Conservation (phyloP, 2,888 invertebrate species). For the Kuschelorhynchus macadamiae region DNA sequence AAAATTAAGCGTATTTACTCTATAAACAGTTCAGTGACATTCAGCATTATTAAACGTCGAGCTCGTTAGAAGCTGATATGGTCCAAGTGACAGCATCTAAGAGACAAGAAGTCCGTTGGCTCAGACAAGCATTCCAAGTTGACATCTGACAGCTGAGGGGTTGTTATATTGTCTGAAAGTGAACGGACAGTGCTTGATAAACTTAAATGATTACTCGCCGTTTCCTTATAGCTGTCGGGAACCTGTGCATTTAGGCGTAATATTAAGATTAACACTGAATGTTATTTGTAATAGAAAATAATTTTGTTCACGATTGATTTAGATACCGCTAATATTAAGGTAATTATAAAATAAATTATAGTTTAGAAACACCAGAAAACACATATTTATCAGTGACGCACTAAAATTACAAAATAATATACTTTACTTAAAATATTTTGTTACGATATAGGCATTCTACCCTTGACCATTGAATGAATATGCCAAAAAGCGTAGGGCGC, state of each 20-base stretch:
- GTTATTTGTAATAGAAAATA: constrained; percentile 2
- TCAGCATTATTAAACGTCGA: constrained; percentile 35
- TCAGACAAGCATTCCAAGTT: constrained; percentile 60
- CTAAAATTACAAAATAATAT: too few relatives aligned
- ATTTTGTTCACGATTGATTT: background rate
- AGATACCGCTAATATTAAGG: background rate
- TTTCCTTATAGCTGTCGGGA: constrained; percentile 51
- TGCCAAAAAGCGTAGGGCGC: too few relatives aligned
- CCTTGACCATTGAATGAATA: too few relatives aligned
- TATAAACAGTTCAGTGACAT: constrained; percentile 31
- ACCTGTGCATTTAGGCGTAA: constrained; percentile 23
- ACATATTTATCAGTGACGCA: too few relatives aligned
- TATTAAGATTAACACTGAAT: constrained; percentile 28
- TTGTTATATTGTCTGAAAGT: constrained; percentile 62
- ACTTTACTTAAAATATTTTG: too few relatives aligned
- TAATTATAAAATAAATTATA: background rate
- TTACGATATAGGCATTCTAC: too few relatives aligned
- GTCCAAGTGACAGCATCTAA: constrained; percentile 61
- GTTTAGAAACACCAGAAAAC: background rate
- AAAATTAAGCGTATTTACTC: constrained; percentile 17
- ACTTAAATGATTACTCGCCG: constrained; percentile 56
- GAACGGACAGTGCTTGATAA: constrained; percentile 56
- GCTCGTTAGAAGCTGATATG: constrained; percentile 55
- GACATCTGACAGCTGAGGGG: constrained; percentile 66
- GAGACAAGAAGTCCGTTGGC: constrained; percentile 40